A percentile compares a stretch with the other conserved stretches of the same genome.
Conservation (phyloP, 2,888 invertebrate species). For the Malthinus seriepunctatus region DNA sequence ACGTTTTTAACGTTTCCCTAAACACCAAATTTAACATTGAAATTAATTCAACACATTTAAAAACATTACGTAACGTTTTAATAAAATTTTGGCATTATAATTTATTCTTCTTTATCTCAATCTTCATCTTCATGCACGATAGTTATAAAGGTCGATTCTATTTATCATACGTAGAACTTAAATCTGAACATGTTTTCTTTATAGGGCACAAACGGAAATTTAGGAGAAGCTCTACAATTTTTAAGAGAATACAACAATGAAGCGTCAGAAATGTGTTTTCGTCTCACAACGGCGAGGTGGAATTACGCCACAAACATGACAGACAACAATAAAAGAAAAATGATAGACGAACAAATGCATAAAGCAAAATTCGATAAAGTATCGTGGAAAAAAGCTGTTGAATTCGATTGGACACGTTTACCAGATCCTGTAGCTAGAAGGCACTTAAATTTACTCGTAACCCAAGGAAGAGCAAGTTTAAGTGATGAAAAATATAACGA, state of each 20-base stretch:
- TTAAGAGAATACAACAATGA: conserved; percentile 73
- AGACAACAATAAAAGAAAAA: conserved; percentile 68
- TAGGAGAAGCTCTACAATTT: conserved; percentile 71
- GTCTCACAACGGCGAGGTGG: conserved; percentile 74
- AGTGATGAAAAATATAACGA: conserved; percentile 74
- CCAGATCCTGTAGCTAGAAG: conserved; percentile 68
- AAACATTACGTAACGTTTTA: too few relatives aligned
- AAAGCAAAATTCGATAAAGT: conserved; percentile 75
- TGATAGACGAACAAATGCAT: conserved; percentile 72
- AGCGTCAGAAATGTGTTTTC: conserved; percentile 73
- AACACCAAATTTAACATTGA: too few relatives aligned
- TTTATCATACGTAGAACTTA: neutral
- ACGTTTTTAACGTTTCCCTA: too few relatives aligned
- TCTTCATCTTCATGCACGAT: neutral
- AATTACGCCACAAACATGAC: conserved; percentile 77
- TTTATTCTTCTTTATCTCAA: neutral
- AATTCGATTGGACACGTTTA: conserved; percentile 70
- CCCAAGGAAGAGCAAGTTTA: conserved; percentile 73
- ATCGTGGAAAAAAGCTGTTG: conserved; percentile 73
- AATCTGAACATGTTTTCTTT: neutral
- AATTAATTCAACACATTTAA: too few relatives aligned
- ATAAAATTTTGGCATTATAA: too few relatives aligned
- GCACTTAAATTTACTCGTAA: conserved; percentile 71
- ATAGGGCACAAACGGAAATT: conserved; percentile 67
- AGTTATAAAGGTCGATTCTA: neutral